These are phyloP conservation scores for Petrocephalus schoutedeni DNA, from an alignment of 2,797 vertebrate genomes.

Conservation along the genomic window DNA sequence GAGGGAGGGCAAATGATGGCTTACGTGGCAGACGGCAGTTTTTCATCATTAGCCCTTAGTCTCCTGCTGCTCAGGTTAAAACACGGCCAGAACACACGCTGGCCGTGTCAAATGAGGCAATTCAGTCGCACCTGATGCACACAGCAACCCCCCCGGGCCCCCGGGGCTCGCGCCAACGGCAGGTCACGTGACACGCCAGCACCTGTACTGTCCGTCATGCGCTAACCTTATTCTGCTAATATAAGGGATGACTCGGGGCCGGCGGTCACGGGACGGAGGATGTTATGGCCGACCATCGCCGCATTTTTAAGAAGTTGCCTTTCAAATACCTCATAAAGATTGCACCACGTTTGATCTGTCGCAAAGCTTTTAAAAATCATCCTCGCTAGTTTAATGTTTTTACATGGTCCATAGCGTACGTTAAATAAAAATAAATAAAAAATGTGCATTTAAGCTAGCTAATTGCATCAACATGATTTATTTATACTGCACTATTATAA, in stretches of 20 bases:
- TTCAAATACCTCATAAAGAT: not conserved
- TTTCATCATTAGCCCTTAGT: conserved; percentile 49
- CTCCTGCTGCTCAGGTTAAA: conserved; percentile 49
- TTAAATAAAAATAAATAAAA: not conserved
- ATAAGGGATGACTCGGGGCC: not conserved
- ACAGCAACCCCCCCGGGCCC: conserved; percentile 35
- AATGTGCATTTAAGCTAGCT: not conserved
- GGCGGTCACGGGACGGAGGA: not conserved
- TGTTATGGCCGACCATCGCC: not conserved
- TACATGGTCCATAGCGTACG: not conserved
- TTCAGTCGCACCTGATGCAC: conserved; percentile 53
- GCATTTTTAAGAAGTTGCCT: not conserved
- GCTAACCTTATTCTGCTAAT: conserved; percentile 44
- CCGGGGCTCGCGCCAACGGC: conserved; percentile 31
- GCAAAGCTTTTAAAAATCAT: not conserved
- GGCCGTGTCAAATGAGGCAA: conserved; percentile 54
- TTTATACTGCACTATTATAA: not conserved
- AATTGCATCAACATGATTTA: not conserved
- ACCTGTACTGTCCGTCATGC: conserved; percentile 44
- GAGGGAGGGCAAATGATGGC: conserved; percentile 33
- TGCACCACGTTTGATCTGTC: not conserved
- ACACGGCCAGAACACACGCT: conserved; percentile 50
- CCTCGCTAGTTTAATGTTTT: not conserved
- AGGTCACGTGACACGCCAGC: conserved; percentile 36
- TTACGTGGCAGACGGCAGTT: conserved; percentile 44